Conservation (phyloP, 1,140 invertebrate species). For the Dendrolimus kikuchii region DNA sequence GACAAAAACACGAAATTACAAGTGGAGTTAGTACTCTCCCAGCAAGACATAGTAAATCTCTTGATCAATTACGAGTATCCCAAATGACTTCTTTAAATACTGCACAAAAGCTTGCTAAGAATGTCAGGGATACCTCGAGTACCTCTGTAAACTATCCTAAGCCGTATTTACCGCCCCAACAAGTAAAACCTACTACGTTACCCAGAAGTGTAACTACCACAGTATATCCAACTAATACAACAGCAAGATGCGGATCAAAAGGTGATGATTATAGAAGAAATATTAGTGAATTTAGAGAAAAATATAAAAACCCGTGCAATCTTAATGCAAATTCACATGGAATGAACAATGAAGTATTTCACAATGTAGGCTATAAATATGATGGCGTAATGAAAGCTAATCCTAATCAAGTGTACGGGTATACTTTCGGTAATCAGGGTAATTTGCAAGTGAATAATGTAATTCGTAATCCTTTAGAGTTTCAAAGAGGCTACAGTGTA, state of each 20-base stretch:
- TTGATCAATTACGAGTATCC: conserved; percentile 80
- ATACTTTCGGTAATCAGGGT: conserved; percentile 69
- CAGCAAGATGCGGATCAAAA: conserved; percentile 53
- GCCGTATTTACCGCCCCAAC: conserved; percentile 40
- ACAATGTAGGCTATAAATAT: conserved; percentile 60
- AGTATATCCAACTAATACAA: conserved; percentile 58
- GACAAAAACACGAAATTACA: conserved; percentile 53
- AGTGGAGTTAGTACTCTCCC: conserved; percentile 73
- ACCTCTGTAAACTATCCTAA: conserved; percentile 57
- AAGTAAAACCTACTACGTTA: conserved; percentile 63
- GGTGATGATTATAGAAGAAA: conserved; percentile 71
- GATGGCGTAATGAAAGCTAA: conserved; percentile 50
- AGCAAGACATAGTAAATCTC: conserved; percentile 84
- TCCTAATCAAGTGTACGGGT: conserved; percentile 64
- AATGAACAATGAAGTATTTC: conserved; percentile 60
- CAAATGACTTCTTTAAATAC: conserved; percentile 50
- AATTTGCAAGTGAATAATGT: conserved; percentile 61
- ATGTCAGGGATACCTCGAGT: conserved; percentile 49
- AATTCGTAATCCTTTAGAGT: conserved; percentile 71
- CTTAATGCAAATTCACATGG: conserved; percentile 37
- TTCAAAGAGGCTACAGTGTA: conserved; percentile 71
- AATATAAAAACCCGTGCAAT: conserved; percentile 72
- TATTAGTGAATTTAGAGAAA: conserved; percentile 75
- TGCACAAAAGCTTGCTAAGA: conserved; percentile 47
- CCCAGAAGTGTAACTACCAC: conserved; percentile 65